Evolutionary conservation across 2,888 invertebrate genomes (phyloP).

Genomic region (Caenorhabditis sp.): DNA sequence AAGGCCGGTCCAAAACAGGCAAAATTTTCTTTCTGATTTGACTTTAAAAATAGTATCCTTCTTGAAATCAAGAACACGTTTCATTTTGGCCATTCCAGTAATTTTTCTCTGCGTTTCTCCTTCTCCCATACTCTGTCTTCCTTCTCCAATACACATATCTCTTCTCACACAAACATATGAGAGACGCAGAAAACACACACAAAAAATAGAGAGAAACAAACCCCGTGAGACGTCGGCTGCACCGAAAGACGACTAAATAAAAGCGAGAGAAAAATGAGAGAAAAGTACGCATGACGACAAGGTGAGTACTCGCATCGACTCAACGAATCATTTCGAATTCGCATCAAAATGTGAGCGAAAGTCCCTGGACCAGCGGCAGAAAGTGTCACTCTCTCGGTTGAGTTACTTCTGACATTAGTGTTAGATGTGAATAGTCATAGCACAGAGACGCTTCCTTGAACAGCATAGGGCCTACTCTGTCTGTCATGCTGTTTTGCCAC

Average conservation of each 20-base stretch:
- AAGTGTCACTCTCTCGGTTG: conserved; percentile 54
- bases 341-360: conserved; percentile 59
- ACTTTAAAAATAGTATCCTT: too few species aligned
- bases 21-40: too few species aligned
- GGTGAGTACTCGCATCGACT: conserved; percentile 59
- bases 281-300: conserved; percentile 48
- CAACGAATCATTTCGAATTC: conserved; percentile 48
- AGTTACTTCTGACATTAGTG: conserved; percentile 12
- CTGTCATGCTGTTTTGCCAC: conserved; percentile 30
- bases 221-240: conserved; percentile 31
- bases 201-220: conserved; percentile 7
- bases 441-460: conserved; percentile 58
- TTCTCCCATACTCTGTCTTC: background rate
- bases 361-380: conserved; percentile 61
- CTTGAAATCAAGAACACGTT: too few species aligned
- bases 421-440: conserved; percentile 47
- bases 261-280: conserved; percentile 1
- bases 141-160: background rate
- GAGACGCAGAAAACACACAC: background rate
- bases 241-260: conserved; percentile 5
- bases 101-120: background rate
- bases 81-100: too few species aligned
- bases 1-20: too few species aligned
- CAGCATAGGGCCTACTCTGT: conserved; percentile 64
- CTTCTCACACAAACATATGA: background rate